Base-by-base conservation (phyloP, 2,797 vertebrate genomes). In the Tympanoctomys barrerae region DNA sequence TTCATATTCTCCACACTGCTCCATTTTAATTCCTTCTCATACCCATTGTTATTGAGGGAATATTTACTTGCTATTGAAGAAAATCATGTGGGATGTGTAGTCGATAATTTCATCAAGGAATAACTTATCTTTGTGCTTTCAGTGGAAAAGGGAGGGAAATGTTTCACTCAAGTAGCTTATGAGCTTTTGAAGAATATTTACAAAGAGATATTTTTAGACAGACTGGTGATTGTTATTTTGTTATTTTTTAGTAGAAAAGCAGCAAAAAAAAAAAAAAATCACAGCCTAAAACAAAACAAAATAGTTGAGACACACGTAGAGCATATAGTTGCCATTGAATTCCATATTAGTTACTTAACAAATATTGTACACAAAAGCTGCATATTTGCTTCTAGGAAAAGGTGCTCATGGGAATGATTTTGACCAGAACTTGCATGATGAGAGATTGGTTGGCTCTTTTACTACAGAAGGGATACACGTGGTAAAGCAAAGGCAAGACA, bases 61-160 rank as follows among this genome's bases (percentile, higher is more conserved):
- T 97, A 93, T 96, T 97, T 94, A 95, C 95, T 95, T 62, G 80
- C 90, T 96, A 14, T 73, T 49, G 78, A 94, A 94, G 94, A 77
- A 62, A 92, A 75, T 42, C 95, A 87, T 78, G 66, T 36, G 70
- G 92, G 94, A 96, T 62, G 49, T 24, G 42, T 8, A 95, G 94
- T 95, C 94, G n/a, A 92, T 95, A 96, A 97, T 95, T 95, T 97
- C 89, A 96, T 96, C 94, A 96, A 96, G 92, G 90, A 96, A 86
- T 95, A 97, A 96, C 86, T 92, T 78, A 96, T 93, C 95, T 94
- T 94, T 86, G 75, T 89, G 91, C 94, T 95, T 95, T 94, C 39
- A 46, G 88, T 90, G 87, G 62, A 87, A 88, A 93, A 75, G 86
- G 75, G 73, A 94, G 92, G 94, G 79, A 92, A 92, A 87, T 39